Conservation (phyloP, 92 coral and sea anemone genomes). For the Porites lobata region DNA sequence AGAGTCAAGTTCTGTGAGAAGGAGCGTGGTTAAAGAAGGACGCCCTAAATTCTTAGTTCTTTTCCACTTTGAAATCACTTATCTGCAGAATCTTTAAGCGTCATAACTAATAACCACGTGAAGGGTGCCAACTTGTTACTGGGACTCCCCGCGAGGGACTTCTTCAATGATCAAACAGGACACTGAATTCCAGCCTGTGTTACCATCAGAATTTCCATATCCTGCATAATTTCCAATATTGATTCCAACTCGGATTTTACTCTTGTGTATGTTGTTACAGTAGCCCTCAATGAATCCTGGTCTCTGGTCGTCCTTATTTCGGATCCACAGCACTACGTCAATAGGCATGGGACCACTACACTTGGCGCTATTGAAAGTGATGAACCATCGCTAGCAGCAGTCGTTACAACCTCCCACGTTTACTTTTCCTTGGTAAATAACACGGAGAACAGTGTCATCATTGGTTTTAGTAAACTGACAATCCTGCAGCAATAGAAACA, state of each 20-base stretch:
- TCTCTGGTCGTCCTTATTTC: background rate
- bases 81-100: too few species aligned
- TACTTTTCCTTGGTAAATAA: slow-evolving; percentile 43
- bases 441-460: slow-evolving; percentile 29
- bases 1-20: too few species aligned
- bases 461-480: slow-evolving; percentile 18
- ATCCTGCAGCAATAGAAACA: background rate
- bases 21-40: too few species aligned
- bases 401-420: background rate
- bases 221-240: slow-evolving; percentile 48
- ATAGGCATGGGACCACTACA: slow-evolving; percentile 44
- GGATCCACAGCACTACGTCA: slow-evolving; percentile 8
- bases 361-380: slow-evolving; percentile 56
- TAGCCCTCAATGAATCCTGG: slow-evolving; percentile 50
- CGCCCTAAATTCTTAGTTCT: too few species aligned
- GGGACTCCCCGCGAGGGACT: slow-evolving; percentile 33
- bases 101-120: background rate
- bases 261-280: slow-evolving; percentile 43
- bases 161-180: slow-evolving; percentile 63
- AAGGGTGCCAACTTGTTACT: background rate
- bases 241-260: slow-evolving; percentile 49
- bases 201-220: slow-evolving; percentile 7
- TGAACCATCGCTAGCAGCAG: slow-evolving; percentile 61
- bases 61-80: too few species aligned
- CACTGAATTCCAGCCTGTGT: slow-evolving; percentile 58